Conservation (phyloP, 2,797 vertebrate genomes). For the Sebastes variabilis region DNA sequence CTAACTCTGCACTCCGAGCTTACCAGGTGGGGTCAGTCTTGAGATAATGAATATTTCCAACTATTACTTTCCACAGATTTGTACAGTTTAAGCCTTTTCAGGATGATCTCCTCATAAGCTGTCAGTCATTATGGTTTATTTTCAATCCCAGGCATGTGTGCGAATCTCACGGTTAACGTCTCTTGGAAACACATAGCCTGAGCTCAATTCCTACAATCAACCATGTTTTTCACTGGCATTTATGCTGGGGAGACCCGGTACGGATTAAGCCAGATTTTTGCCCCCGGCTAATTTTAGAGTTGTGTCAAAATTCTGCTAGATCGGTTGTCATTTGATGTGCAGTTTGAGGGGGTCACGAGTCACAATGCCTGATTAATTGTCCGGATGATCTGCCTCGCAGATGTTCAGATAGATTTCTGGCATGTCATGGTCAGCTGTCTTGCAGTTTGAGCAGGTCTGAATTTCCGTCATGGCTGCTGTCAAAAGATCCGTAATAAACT, state of each 20-base stretch:
- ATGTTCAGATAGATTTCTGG: neutral
- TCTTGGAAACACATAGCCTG: neutral
- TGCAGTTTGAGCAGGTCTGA: neutral
- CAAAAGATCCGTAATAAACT: neutral
- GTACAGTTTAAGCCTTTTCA: neutral
- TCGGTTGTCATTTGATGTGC: neutral
- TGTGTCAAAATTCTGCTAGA: neutral
- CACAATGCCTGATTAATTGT: neutral
- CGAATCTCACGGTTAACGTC: neutral
- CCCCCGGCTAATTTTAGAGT: neutral
- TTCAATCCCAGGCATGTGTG: neutral
- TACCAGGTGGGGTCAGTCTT: neutral
- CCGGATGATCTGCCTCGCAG: neutral
- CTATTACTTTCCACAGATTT: neutral
- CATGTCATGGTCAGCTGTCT: neutral
- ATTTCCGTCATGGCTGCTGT: neutral
- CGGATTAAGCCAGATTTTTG: neutral
- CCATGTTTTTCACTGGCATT: neutral
- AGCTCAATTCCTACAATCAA: neutral
- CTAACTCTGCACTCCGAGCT: neutral
- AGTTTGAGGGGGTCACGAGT: neutral
- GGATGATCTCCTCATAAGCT: neutral
- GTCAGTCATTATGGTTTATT: neutral
- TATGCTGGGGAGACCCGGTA: too few species aligned
- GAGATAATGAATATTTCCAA: neutral